Percentiles rank a stretch among this genome's conserved stretches.
phyloP scores from a whole-genome alignment of 2,888 invertebrate species.

The Frankliniella fusca region DNA sequence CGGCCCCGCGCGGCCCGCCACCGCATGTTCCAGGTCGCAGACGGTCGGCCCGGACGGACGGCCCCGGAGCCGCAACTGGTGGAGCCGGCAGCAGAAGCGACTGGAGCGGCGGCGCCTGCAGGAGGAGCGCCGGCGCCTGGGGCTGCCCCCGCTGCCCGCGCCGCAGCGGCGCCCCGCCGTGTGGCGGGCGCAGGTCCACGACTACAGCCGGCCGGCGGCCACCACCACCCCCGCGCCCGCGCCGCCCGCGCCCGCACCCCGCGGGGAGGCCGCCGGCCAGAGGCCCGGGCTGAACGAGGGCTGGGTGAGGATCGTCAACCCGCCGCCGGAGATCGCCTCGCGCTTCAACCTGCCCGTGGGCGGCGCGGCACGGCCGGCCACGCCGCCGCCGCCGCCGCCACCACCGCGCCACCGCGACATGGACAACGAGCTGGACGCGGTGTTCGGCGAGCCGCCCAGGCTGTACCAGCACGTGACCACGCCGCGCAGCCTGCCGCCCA shows the following conservation, averaged over 20 bases:
- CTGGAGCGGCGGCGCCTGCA: neutral
- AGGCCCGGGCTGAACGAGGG: neutral
- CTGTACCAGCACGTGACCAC: conserved; percentile 5
- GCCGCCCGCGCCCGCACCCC: neutral
- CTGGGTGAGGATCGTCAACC: conserved; percentile 11
- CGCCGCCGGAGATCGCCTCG: neutral
- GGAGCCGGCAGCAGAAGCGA: neutral
- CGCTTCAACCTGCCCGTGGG: conserved; percentile 7
- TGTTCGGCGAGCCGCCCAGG: neutral
- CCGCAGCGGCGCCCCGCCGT: neutral
- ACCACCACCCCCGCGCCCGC: neutral
- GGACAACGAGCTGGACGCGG: neutral
- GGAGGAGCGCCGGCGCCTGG: conserved; percentile 1
- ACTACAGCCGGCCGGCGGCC: neutral
- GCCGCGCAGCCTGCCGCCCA: neutral
- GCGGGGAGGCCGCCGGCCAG: neutral
- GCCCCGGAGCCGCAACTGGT: neutral
- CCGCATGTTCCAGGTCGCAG: neutral
- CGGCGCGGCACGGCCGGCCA: neutral
- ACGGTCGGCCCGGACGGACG: neutral
- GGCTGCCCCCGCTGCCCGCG: neutral
- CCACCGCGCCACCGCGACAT: neutral
- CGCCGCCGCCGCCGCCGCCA: neutral
- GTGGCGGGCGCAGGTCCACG: conserved; percentile 9
- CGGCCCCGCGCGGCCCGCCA: neutral